phyloP scores from a whole-genome alignment of 2,113 vertebrate species.

The Indri indri region DNA sequence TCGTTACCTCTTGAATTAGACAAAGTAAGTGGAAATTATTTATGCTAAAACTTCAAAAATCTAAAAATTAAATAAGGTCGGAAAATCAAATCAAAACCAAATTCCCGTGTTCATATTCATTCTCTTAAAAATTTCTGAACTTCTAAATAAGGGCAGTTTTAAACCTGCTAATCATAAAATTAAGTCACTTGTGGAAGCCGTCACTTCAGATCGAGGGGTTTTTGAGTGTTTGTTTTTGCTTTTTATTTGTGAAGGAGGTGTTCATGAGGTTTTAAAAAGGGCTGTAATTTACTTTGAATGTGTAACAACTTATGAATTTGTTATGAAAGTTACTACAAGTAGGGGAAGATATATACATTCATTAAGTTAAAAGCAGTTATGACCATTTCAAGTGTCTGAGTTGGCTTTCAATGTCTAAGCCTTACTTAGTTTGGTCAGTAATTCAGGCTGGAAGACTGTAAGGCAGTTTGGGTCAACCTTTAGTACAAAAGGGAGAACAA shows the following conservation, averaged over 20 bases:
- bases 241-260: neutral
- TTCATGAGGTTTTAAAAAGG: neutral
- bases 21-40: neutral
- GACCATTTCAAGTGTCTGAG: neutral
- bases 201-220: rapidly evolving
- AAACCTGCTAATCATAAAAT: neutral
- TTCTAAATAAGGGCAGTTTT: neutral
- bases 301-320: neutral
- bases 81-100: neutral
- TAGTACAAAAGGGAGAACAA: neutral
- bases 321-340: neutral
- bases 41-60: neutral
- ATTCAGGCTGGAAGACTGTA: neutral
- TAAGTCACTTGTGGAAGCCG: neutral
- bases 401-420: neutral
- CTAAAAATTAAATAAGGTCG: neutral
- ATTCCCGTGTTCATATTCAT: neutral
- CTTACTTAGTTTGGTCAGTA: neutral
- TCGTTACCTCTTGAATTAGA: neutral
- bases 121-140: neutral
- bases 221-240: neutral
- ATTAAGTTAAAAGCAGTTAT: neutral
- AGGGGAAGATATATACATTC: neutral
- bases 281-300: neutral
- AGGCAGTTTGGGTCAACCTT: neutral